These are phyloP conservation scores for Mesitornis unicolor DNA, from an alignment of 2,113 vertebrate genomes.

Conservation along the genomic window DNA sequence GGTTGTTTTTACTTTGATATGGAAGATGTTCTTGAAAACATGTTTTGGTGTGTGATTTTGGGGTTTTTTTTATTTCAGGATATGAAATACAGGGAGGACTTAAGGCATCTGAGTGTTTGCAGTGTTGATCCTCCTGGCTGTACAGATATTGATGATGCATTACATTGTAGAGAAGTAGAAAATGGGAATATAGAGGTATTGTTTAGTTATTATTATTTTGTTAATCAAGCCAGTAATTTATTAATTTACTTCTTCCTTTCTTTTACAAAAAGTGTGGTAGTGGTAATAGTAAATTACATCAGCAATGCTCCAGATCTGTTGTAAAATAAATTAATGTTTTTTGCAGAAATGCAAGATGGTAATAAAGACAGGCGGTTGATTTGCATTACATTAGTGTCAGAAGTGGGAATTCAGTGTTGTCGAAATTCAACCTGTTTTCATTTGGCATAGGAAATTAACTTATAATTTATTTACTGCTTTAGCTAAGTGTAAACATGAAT, in stretches of 20 bases:
- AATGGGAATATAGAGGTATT: slow-evolving; percentile 91
- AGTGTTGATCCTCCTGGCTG: slow-evolving; percentile 98
- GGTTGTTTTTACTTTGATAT: not conserved
- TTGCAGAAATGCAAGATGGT: not conserved
- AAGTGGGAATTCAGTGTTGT: not conserved
- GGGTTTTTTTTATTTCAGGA: slow-evolving; percentile 74
- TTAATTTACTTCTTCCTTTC: not conserved
- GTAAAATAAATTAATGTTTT: not conserved
- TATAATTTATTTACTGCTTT: not conserved
- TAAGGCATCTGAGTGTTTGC: slow-evolving; percentile 87
- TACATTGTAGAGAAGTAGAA: slow-evolving; percentile 86
- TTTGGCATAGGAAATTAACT: not conserved
- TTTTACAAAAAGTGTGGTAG: not conserved
- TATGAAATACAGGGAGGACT: slow-evolving; percentile 84
- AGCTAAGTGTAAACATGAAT: not conserved
- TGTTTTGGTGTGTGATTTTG: not conserved
- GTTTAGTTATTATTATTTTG: not conserved
- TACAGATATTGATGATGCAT: slow-evolving; percentile 95
- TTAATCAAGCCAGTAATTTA: not conserved
- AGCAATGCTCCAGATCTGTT: not conserved
- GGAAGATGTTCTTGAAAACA: not conserved
- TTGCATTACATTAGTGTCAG: not conserved
- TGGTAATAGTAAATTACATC: not conserved
- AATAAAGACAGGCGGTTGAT: not conserved
- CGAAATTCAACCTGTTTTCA: not conserved